Base-by-base conservation (phyloP, 2,797 vertebrate genomes). In the Aselliscus stoliczkanus region DNA sequence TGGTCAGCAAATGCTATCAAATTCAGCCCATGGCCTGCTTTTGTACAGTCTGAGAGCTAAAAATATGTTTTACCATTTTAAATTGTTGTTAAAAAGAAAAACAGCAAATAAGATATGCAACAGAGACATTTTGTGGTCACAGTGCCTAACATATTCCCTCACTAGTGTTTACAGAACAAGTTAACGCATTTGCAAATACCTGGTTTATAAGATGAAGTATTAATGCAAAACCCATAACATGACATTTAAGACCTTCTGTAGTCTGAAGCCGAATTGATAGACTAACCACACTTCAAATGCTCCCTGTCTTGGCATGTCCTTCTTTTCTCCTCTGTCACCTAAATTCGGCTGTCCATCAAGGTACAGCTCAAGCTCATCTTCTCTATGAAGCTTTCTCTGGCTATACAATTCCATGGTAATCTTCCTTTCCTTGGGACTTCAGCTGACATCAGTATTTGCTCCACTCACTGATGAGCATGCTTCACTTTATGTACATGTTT, bases 121-220 rank as follows among this genome's bases (percentile, higher is more conserved):
- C 73, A 69, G 37, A 72, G 60, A 89, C 8, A 31, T 34, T 90
- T 76, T 88, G 18, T 85, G 67, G 34, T 20, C 34, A 42, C 14
- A 18, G 42, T 88, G 12, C 10, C 65, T 88, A 83, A 94, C 94
- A 79, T 86, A 91, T 82, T 92, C 95, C 67, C 52, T 70, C 31
- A 60, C 37, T 80, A 11, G 34, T 25, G 62, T 69, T 83, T 37
- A 88, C 5, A 79, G 21, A 92, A 80, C 37, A 79, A 81, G 52
- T 77, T 84, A 90, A 79, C 23, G 47, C 73, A 60, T 90, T 56
- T 50, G 25, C 80, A 29, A 64, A 31, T 1, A 29, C 3, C 18
- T 52, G 2, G 6, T 82, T 73, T 47, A 7, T 72, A 70, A 64
- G 42, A 73, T 64, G 50, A 79, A 47, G n/a, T n/a, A 42, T 42